Evolutionary conservation across 1,140 invertebrate species (phyloP).

Genomic region (Cherax quadricarinatus): DNA sequence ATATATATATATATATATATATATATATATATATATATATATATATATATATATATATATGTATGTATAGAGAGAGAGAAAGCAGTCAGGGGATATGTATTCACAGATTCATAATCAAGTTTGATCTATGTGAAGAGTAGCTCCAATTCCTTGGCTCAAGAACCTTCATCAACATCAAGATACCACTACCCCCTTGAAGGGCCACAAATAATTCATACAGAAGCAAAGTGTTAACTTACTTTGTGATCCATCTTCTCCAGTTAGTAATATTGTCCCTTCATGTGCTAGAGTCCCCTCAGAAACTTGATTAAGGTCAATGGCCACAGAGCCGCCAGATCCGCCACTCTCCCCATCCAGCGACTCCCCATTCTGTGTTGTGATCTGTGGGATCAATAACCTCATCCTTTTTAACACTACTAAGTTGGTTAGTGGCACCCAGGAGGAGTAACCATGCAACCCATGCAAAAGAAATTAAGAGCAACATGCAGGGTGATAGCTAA

Average conservation of each 20-base stretch:
- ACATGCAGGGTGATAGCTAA: background rate
- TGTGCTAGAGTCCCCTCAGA: slow-evolving; percentile 91
- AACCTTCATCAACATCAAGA: no score
- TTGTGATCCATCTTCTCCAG: slow-evolving; percentile 92
- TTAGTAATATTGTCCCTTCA: slow-evolving; percentile 96
- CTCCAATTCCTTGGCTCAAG: no score
- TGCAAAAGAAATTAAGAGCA: background rate
- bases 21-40: no score
- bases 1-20: no score
- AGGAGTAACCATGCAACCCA: slow-evolving; percentile 49
- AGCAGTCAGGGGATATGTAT: no score
- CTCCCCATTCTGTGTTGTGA: slow-evolving; percentile 69
- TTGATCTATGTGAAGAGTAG: no score
- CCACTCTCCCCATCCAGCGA: slow-evolving; percentile 74
- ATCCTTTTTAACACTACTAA: slow-evolving; percentile 62
- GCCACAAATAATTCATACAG: no score
- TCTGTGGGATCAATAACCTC: slow-evolving; percentile 82
- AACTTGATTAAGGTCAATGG: slow-evolving; percentile 90
- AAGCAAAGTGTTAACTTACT: slow-evolving; percentile 82
- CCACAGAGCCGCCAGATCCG: slow-evolving; percentile 78
- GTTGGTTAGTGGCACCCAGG: slow-evolving; percentile 61
- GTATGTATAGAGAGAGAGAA: no score
- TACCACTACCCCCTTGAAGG: no score
- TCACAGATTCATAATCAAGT: no score
- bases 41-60: no score